Percentiles rank a stretch among this genome's conserved stretches.
These are phyloP conservation scores for Euwallacea similis DNA, from an alignment of 1,140 invertebrate genomes.

Conservation along the genomic window DNA sequence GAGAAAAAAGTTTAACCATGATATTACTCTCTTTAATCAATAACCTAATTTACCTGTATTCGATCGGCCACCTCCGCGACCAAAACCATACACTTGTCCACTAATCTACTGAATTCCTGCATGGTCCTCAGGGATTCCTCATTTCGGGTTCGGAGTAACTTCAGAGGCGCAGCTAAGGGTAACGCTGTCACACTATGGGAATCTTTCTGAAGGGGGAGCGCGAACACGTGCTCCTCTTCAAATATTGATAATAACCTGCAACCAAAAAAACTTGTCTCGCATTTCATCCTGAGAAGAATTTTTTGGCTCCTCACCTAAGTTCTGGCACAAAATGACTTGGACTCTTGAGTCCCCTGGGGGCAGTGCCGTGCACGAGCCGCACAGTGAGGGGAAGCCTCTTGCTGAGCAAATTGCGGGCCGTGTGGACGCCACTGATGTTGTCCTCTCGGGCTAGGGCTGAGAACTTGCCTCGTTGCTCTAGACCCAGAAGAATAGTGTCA, in stretches of 20 bases:
- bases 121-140: constrained; percentile 77
- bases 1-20: neutral
- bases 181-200: constrained; percentile 75
- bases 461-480: constrained; percentile 87
- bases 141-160: constrained; percentile 82
- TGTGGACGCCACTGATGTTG: constrained; percentile 91
- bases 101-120: constrained; percentile 77
- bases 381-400: constrained; percentile 90
- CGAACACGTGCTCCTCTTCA: constrained; percentile 84
- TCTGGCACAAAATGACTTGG: constrained; percentile 80
- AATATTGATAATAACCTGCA: constrained; percentile 68
- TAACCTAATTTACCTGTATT: constrained; percentile 58
- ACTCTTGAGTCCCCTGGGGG: constrained; percentile 76
- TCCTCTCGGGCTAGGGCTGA: constrained; percentile 87
- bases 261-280: constrained; percentile 11
- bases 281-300: neutral
- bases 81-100: constrained; percentile 77
- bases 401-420: constrained; percentile 79
- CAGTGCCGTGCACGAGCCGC: constrained; percentile 83
- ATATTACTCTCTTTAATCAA: neutral
- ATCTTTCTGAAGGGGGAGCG: constrained; percentile 79
- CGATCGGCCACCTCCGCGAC: constrained; percentile 82
- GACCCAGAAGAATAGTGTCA: constrained; percentile 77
- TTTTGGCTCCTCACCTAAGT: constrained; percentile 58
- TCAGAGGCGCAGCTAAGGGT: constrained; percentile 82